Evolutionary conservation across 2,113 vertebrate species (phyloP).

Genomic region (Vicugna pacos): DNA sequence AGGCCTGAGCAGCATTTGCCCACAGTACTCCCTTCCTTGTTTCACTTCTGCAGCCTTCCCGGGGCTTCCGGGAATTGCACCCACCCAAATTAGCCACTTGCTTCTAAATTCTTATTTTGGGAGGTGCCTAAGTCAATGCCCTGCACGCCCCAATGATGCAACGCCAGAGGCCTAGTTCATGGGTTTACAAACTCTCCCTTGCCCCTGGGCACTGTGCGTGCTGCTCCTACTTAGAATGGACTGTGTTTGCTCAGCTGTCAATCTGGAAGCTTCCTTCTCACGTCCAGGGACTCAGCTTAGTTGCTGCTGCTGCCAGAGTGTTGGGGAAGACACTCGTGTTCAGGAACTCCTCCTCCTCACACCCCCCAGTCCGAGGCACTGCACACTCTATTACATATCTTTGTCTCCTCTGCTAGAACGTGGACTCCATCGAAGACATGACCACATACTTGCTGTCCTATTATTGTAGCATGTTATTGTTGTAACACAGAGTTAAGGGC

Average conservation of each 20-base stretch:
- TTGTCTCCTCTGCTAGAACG: not conserved
- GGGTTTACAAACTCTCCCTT: not conserved
- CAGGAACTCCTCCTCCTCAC: not conserved
- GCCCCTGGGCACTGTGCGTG: not conserved
- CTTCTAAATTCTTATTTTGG: not conserved
- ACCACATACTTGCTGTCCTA: not conserved
- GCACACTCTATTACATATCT: not conserved
- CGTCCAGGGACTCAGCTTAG: not conserved
- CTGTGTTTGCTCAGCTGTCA: not conserved
- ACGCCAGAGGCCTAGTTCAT: too few relatives aligned
- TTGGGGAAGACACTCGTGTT: not conserved
- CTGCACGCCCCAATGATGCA: not conserved
- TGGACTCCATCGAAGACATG: too few relatives aligned
- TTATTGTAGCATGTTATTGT: too few relatives aligned
- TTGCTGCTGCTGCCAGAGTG: not conserved
- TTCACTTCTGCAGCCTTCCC: not conserved
- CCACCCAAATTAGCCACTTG: not conserved
- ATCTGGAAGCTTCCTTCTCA: not conserved
- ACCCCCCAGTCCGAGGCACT: not conserved
- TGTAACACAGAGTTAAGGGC: not conserved
- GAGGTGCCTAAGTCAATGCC: not conserved
- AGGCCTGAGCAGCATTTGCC: not conserved
- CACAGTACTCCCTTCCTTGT: not conserved
- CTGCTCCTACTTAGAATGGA: not conserved
- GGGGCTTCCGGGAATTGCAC: not conserved